A percentile compares a stretch with the other conserved stretches of the same genome.
Evolutionary conservation across 2,797 vertebrate species (phyloP).

Genomic region (Dendrocincla tyrannina): DNA sequence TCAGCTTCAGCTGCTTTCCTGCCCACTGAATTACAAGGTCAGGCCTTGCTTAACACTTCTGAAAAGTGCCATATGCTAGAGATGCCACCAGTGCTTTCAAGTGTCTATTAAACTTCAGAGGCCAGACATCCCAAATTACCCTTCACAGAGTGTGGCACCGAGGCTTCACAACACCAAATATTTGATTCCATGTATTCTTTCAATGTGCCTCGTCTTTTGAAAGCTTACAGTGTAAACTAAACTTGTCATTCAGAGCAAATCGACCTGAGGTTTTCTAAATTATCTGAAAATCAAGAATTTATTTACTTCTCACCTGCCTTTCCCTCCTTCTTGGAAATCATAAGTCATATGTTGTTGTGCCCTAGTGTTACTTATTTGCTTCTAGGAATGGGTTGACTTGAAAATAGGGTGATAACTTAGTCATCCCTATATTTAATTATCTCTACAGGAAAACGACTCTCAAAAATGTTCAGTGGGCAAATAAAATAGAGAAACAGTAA

Average conservation of each 20-base stretch:
- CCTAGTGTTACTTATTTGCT: neutral
- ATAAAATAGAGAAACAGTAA: neutral
- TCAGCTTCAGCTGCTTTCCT: slow-evolving; percentile 36
- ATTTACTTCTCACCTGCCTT: neutral
- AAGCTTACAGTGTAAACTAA: neutral
- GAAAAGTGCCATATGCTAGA: slow-evolving; percentile 28
- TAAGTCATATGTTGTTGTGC: neutral
- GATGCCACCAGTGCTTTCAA: neutral
- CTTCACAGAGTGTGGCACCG: neutral
- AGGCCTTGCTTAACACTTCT: slow-evolving; percentile 6
- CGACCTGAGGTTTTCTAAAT: neutral
- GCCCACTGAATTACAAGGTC: slow-evolving; percentile 15
- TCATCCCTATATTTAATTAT: neutral
- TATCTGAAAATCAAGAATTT: neutral
- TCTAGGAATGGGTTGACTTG: neutral
- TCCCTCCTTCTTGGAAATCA: neutral
- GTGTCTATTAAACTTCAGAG: neutral
- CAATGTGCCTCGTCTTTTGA: neutral
- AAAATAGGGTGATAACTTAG: neutral
- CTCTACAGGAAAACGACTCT: neutral
- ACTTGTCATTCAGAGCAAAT: neutral
- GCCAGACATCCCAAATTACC: neutral
- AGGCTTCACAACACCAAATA: neutral
- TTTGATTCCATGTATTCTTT: neutral
- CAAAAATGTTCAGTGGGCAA: neutral